phyloP scores from a whole-genome alignment of 2,888 invertebrate genomes.

The Cabera pusaria region DNA sequence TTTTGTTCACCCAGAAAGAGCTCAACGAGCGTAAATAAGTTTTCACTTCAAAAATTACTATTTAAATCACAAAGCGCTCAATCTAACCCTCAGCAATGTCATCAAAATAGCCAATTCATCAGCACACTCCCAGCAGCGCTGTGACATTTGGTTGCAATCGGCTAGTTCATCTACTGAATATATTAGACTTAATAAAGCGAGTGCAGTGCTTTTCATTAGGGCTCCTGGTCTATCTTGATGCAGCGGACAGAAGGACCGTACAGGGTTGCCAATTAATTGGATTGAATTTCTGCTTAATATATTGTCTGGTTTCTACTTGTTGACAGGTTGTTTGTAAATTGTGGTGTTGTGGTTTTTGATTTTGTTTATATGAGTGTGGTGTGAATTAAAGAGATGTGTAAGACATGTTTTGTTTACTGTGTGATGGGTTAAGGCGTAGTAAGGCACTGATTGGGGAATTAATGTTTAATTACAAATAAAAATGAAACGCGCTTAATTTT shows the following conservation, averaged over 20 bases:
- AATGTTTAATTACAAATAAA: too few species aligned
- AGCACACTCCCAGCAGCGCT: constrained; percentile 36
- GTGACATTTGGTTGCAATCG: constrained; percentile 72
- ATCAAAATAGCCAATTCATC: constrained; percentile 35
- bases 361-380: background rate
- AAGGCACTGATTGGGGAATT: too few species aligned
- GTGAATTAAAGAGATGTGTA: too few species aligned
- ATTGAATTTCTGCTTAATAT: constrained; percentile 10
- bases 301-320: constrained; percentile 5
- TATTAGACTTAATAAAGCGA: constrained; percentile 80
- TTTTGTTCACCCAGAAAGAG: too few species aligned
- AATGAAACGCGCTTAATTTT: too few species aligned
- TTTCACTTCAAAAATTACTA: too few species aligned
- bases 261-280: constrained; percentile 30
- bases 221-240: constrained; percentile 69
- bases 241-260: constrained; percentile 34
- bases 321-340: constrained; percentile 4
- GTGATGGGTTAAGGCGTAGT: too few species aligned
- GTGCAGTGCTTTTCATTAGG: constrained; percentile 76
- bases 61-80: constrained; percentile 9
- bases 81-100: constrained; percentile 32
- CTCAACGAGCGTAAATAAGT: too few species aligned
- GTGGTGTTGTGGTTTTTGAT: background rate
- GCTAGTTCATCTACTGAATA: constrained; percentile 69
- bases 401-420: too few species aligned